These are phyloP conservation scores for Atherinosoma microstoma DNA, from an alignment of 2,797 vertebrate genomes.

Conservation along the genomic window DNA sequence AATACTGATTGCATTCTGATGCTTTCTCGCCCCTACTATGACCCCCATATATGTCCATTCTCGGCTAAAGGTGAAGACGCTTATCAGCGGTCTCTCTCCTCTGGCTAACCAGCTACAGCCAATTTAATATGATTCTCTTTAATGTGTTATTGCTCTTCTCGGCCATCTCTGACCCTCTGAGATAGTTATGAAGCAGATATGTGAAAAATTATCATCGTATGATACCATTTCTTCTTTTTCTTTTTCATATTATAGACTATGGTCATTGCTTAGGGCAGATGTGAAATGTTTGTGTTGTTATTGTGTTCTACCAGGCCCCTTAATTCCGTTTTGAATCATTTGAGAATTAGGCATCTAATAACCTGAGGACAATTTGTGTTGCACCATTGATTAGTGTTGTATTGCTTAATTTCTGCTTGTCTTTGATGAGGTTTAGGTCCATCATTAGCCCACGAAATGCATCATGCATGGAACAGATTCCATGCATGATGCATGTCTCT, in stretches of 20 bases:
- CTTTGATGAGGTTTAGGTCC: background rate
- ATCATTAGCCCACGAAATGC: background rate
- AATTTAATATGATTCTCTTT: slow-evolving; percentile 52
- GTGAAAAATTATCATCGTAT: slow-evolving; percentile 32
- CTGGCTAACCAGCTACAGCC: slow-evolving; percentile 53
- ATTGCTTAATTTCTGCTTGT: background rate
- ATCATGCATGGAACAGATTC: background rate
- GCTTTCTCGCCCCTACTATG: slow-evolving; percentile 51
- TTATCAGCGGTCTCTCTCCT: slow-evolving; percentile 40
- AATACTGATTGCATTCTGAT: slow-evolving; percentile 50
- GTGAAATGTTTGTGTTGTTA: background rate
- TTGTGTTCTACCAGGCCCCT: background rate
- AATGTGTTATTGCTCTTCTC: slow-evolving; percentile 56
- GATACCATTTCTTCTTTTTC: slow-evolving; percentile 16
- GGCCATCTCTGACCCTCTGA: slow-evolving; percentile 58
- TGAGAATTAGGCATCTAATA: background rate
- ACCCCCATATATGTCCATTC: slow-evolving; percentile 32
- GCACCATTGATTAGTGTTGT: background rate
- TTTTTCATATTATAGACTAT: slow-evolving; percentile 8
- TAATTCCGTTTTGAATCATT: background rate
- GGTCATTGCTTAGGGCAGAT: slow-evolving; percentile 4
- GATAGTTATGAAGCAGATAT: slow-evolving; percentile 61
- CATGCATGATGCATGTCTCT: background rate
- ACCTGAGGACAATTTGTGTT: background rate
- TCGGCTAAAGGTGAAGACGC: slow-evolving; percentile 64